phyloP scores from a whole-genome alignment of 2,888 invertebrate species.

The Celastrina argiolus region DNA sequence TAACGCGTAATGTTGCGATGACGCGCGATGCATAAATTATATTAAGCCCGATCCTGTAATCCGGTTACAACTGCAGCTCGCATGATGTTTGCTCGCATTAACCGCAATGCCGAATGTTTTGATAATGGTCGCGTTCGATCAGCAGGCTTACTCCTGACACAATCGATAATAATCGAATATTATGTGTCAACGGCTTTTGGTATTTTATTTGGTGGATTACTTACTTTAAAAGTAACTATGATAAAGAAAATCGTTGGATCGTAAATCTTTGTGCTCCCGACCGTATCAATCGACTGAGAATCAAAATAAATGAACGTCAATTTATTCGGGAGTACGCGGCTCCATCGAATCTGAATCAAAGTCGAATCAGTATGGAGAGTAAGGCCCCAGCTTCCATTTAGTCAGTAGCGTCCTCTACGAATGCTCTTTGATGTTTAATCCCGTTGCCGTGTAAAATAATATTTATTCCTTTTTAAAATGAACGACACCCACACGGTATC shows the following conservation, averaged over 20 bases:
- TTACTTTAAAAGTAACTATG: no score
- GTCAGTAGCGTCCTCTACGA: neutral
- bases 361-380: no score
- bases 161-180: no score
- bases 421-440: conserved; percentile 3
- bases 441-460: neutral
- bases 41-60: conserved; percentile 43
- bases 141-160: no score
- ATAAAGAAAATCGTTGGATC: no score
- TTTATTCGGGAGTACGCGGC: no score
- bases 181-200: no score
- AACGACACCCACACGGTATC: conserved; percentile 25
- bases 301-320: no score
- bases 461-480: conserved; percentile 18
- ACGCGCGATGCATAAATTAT: conserved; percentile 60
- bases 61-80: conserved; percentile 41
- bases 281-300: no score
- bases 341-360: no score
- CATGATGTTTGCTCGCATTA: conserved; percentile 34
- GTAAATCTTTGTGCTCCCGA: no score
- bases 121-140: neutral
- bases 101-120: neutral
- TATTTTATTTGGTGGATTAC: no score
- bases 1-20: conserved; percentile 45
- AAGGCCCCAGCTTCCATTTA: neutral